Base-by-base conservation (phyloP, 2,797 vertebrate genomes). In the Dermochelys coriacea region DNA sequence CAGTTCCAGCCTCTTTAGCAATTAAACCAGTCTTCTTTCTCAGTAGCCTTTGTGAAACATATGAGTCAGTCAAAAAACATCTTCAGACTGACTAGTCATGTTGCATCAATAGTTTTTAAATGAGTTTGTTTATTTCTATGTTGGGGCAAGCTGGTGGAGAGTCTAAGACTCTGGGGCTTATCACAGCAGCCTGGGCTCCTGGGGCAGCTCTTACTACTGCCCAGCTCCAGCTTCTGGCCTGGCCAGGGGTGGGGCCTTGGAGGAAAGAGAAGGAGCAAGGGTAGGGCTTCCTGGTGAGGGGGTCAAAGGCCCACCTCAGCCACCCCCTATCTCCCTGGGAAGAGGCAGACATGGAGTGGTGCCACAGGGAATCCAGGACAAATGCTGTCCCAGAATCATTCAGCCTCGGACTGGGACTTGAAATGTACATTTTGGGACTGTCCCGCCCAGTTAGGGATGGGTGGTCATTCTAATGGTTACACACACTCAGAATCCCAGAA, bases 1-100 rank as follows among this genome's bases (percentile, higher is more conserved):
- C 96, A 96, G 83, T 84, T 87, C 61, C 90, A 92, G 91, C 51
- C 89, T 96, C 93, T 92, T 94, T 21, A 90, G 94, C 94, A 94
- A 94, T 94, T 91, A 96, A 94, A 94, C 34, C 74, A 79, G 90
- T 95, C 86, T 90, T 79, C 84, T n/a, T 52, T 83, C 90, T 93
- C 8, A 77, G 86, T 0, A 87, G 94, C 78, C 54, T 85, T 86
- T 12, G 78, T 19, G 90, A 93, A 82, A 80, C 64, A 1, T 0
- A 0, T 77, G 89, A 21, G 3, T 96, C 95, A 96, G 80, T 45
- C 78, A 16, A 6, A 92, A 96, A 71, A 80, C 80, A 91, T 92
- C 96, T 54, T 79, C 52, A 85, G 29, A 23, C 37, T 2, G 41
- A 34, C 10, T 31, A 5, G 82, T 5, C 55, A 0, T 1, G 6